Evolutionary conservation across 2,888 invertebrate species (phyloP).

Genomic region (Sclerodermus sp.): DNA sequence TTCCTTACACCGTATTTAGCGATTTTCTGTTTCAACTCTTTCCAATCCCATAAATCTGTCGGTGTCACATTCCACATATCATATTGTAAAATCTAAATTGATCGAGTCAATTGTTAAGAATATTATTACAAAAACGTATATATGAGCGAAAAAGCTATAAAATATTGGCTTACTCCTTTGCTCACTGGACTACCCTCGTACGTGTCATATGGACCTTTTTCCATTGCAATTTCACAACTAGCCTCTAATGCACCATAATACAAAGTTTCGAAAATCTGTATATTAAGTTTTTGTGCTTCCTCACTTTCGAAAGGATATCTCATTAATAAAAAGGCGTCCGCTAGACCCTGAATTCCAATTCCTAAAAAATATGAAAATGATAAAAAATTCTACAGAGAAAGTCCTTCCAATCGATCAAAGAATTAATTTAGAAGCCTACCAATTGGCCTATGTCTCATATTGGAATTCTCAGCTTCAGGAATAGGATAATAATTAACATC

Average conservation of each 20-base stretch:
- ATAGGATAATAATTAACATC: constrained; percentile 96
- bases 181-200: constrained; percentile 92
- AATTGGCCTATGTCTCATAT: constrained; percentile 82
- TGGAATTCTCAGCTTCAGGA: constrained; percentile 83
- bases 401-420: constrained; percentile 41
- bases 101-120: background rate
- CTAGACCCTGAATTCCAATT: constrained; percentile 96
- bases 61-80: constrained; percentile 97
- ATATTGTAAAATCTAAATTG: constrained; percentile 82
- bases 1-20: constrained; percentile 88
- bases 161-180: constrained; percentile 68
- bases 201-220: constrained; percentile 84
- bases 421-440: constrained; percentile 55
- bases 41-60: constrained; percentile 89
- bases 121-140: constrained; percentile 1
- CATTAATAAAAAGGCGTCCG: constrained; percentile 95
- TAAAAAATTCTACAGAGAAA: background rate
- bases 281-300: constrained; percentile 83
- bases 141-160: background rate
- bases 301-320: constrained; percentile 90
- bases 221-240: constrained; percentile 89
- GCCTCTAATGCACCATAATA: constrained; percentile 97
- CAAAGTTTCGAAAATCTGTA: constrained; percentile 96
- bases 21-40: constrained; percentile 77
- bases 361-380: constrained; percentile 50